These are phyloP conservation scores for Torymus texanus DNA, from an alignment of 2,888 invertebrate genomes.

Conservation along the genomic window DNA sequence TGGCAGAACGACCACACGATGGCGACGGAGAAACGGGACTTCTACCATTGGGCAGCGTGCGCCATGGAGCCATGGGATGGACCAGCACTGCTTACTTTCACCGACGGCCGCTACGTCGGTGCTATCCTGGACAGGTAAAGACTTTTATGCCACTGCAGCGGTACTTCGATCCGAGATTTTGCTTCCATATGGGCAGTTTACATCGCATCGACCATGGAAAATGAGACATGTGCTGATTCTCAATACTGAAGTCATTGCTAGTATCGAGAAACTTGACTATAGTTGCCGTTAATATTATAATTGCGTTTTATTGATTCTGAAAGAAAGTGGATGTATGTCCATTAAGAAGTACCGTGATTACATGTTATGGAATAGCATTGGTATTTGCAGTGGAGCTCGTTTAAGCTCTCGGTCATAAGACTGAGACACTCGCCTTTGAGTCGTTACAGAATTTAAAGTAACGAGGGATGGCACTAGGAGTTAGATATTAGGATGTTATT, in stretches of 20 bases:
- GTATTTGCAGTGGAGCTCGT: too few relatives aligned
- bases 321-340: too few relatives aligned
- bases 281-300: too few relatives aligned
- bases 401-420: too few relatives aligned
- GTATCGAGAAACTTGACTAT: slow-evolving; percentile 14
- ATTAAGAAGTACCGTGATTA: too few relatives aligned
- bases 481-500: too few relatives aligned
- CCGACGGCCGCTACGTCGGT: slow-evolving; percentile 97
- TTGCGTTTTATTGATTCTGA: too few relatives aligned
- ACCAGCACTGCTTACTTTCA: slow-evolving; percentile 96
- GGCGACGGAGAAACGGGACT: slow-evolving; percentile 93
- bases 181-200: slow-evolving; percentile 49
- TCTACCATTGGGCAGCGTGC: slow-evolving; percentile 98
- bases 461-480: too few relatives aligned
- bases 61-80: slow-evolving; percentile 99
- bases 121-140: slow-evolving; percentile 83
- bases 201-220: slow-evolving; percentile 46
- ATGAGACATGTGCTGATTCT: slow-evolving; percentile 28
- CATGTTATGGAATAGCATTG: too few relatives aligned
- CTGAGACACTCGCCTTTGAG: too few relatives aligned
- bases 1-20: slow-evolving; percentile 98
- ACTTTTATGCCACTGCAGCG: slow-evolving; percentile 9
- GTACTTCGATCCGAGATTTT: slow-evolving; percentile 31
- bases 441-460: too few relatives aligned
- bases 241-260: slow-evolving; percentile 12